Base-by-base conservation (phyloP, 2,888 invertebrate genomes). In the Sympetrum striolatum region DNA sequence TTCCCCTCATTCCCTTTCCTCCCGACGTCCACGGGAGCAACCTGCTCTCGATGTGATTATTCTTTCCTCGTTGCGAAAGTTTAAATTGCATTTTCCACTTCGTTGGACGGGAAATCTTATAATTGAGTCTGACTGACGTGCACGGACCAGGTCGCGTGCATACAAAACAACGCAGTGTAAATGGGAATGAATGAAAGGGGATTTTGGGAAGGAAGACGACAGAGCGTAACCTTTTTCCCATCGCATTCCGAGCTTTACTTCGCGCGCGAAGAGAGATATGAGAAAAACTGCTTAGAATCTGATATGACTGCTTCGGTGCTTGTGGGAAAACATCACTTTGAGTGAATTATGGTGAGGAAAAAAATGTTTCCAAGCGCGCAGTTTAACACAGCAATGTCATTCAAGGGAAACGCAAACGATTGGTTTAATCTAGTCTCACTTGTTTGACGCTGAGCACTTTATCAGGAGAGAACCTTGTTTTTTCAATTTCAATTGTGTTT, bases 41-140 rank as follows among this genome's bases (percentile, higher is more conserved):
- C 73, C 73, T 73, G 73, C 73, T 73, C 60, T 18, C 60, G 35
- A 53, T 39, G 81, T 81, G 81, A 81, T 48, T 81, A 81, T 81
- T 81, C 81, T 64, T 39, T 64, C 37, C 39, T 60, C 64, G 58
- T 44, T 58, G 82, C 82, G 86, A 86, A 90, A 90, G 90, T 90
- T 90, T 90, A 90, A 90, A 90, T 90, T 90, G 90, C 90, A 90
- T 90, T 90, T 90, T 81, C 80, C 90, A 31, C 90, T 90, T 48
- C 58, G 80, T 25, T 80, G 90, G 58, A 81, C 25, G 79, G 48
- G 80, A 90, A 90, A 80, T 90, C 90, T 86, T 86, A 86, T 86
- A 86, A 86, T 86, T 86, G 86, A 86, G 86, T 86, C 86, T 86
- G 86, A 86, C 86, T 86, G 86, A 86, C 86, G 64, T 86, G 86